Evolutionary conservation across 1,140 invertebrate genomes (phyloP).

Genomic region (Drosophila orena): DNA sequence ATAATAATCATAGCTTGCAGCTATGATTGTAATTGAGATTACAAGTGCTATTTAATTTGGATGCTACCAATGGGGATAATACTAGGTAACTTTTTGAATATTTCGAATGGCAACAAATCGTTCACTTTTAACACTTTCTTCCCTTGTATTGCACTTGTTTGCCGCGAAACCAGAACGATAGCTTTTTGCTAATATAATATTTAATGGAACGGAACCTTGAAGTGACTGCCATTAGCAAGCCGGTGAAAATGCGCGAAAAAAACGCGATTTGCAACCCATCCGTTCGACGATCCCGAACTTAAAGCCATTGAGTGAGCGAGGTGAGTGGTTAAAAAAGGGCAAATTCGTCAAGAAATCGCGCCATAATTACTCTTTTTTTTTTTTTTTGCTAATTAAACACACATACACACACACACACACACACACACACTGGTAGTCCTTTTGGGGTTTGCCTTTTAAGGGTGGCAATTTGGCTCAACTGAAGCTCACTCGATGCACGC

Average conservation of each 20-base stretch:
- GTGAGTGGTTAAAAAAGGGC: constrained; percentile 35
- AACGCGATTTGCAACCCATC: constrained; percentile 11
- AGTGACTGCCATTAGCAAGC: constrained; percentile 51
- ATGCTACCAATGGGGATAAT: too few relatives aligned
- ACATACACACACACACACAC: constrained; percentile 10
- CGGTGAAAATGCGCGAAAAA: not conserved
- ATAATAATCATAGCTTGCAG: too few relatives aligned
- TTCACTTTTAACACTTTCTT: too few relatives aligned
- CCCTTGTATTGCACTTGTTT: not conserved
- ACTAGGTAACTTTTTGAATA: too few relatives aligned
- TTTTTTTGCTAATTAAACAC: constrained; percentile 72
- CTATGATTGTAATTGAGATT: too few relatives aligned
- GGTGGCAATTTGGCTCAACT: constrained; percentile 74
- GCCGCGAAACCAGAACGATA: not conserved
- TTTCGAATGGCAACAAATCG: too few relatives aligned
- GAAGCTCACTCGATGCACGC: constrained; percentile 61
- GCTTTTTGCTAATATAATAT: too few relatives aligned
- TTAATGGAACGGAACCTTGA: constrained; percentile 50
- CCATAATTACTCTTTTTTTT: constrained; percentile 67
- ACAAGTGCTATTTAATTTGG: too few relatives aligned
- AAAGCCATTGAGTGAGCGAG: constrained; percentile 4
- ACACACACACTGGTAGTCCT: not conserved
- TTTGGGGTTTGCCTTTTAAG: constrained; percentile 64
- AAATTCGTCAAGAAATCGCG: constrained; percentile 48
- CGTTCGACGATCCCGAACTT: constrained; percentile 4